phyloP scores from a whole-genome alignment of 2,797 vertebrate genomes.

The Danio jaintianensis region DNA sequence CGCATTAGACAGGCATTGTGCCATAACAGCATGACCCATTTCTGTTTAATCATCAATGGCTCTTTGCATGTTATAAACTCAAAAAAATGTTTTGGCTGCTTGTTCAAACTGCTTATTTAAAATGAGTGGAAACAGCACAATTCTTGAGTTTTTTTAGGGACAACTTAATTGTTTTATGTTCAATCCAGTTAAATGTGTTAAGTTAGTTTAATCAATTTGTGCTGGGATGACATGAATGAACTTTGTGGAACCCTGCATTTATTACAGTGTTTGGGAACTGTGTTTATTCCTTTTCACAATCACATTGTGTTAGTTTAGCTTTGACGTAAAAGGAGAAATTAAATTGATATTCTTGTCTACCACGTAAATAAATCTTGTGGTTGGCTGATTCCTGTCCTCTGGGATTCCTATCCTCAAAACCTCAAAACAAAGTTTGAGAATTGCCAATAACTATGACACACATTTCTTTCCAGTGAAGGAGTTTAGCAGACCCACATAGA shows the following conservation, averaged over 20 bases:
- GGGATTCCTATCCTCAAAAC: too few species aligned
- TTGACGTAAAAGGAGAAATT: background rate
- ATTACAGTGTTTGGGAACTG: background rate
- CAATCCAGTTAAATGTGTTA: too few species aligned
- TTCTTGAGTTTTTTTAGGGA: too few species aligned
- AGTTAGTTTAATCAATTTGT: too few species aligned
- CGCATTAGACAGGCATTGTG: background rate
- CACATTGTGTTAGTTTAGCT: background rate
- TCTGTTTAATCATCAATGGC: background rate
- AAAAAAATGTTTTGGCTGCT: too few species aligned
- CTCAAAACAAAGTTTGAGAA: background rate
- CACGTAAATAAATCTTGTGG: background rate
- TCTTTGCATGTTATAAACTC: background rate
- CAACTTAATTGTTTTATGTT: too few species aligned
- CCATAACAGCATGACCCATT: constrained; percentile 7
- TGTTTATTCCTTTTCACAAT: too few species aligned
- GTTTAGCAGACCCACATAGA: background rate
- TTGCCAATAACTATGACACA: background rate
- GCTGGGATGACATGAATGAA: too few species aligned
- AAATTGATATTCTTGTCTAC: background rate
- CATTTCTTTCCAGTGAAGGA: background rate
- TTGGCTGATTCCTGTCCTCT: background rate
- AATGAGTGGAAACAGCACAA: too few species aligned
- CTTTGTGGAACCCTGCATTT: background rate
- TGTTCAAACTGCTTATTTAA: too few species aligned